Percentiles rank a stretch among this genome's conserved stretches.
Conservation (phyloP, 1,140 invertebrate genomes). For the Saccostrea glomerata region DNA sequence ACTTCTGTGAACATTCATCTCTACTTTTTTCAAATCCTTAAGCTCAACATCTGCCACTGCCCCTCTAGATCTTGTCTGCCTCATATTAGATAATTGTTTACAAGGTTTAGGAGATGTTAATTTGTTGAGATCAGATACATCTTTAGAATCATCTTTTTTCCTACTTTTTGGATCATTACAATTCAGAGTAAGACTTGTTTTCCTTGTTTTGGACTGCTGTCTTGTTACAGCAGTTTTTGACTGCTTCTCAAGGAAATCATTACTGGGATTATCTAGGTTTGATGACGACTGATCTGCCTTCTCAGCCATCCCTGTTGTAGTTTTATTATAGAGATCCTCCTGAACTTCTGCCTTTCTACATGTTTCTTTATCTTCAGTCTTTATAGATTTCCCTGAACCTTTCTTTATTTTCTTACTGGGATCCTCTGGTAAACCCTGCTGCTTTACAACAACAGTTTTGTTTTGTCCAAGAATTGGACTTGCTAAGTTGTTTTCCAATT, state of each 20-base stretch:
- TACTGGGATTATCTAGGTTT: background rate
- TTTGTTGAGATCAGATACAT: background rate
- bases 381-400: background rate
- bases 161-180: background rate
- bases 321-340: background rate
- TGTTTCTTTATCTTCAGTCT: background rate
- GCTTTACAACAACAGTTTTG: background rate
- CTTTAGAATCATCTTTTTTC: background rate
- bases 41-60: background rate
- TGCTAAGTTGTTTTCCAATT: background rate
- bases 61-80: slow-evolving; percentile 26
- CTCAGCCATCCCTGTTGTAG: background rate
- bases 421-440: background rate
- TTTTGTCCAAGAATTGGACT: background rate
- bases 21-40: background rate
- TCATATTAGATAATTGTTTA: background rate
- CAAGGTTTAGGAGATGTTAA: background rate
- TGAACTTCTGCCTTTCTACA: background rate
- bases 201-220: background rate
- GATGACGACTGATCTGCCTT: slow-evolving; percentile 3
- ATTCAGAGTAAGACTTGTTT: background rate
- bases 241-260: background rate
- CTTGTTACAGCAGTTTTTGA: background rate
- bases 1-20: background rate
- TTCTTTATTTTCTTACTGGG: background rate